phyloP scores from a whole-genome alignment of 2,797 vertebrate species.

The Champsocephalus gunnari region DNA sequence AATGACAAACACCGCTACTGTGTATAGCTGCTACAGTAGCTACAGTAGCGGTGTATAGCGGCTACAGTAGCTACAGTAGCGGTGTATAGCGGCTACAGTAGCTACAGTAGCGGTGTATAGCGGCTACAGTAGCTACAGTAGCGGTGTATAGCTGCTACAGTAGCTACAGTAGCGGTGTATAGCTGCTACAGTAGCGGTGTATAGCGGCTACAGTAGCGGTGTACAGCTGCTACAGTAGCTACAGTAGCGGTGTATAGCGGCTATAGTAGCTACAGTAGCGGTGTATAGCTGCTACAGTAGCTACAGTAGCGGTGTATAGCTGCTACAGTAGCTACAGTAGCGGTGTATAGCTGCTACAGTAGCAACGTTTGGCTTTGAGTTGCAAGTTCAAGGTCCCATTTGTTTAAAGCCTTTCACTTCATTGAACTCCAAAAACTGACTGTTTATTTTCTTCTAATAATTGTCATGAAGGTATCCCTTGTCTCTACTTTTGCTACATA shows the following conservation, averaged over 20 bases:
- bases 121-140: too few relatives aligned
- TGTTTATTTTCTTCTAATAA: not conserved
- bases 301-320: conserved; percentile 3
- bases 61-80: not conserved
- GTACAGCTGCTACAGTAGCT: too few relatives aligned
- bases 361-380: conserved; percentile 7
- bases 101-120: not conserved
- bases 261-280: not conserved
- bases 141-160: too few relatives aligned
- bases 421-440: not conserved
- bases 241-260: too few relatives aligned
- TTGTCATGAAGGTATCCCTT: not conserved
- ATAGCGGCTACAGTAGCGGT: too few relatives aligned
- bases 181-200: too few relatives aligned
- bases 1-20: conserved; percentile 6
- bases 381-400: not conserved
- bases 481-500: not conserved
- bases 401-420: not conserved
- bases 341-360: too few relatives aligned
- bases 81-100: conserved; percentile 2
- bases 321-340: not conserved
- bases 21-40: too few relatives aligned
- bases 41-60: not conserved
- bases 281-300: too few relatives aligned
- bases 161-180: too few relatives aligned